A percentile compares a stretch with the other conserved stretches of the same genome.
Conservation (phyloP, 2,888 invertebrate species). For the Sminthurides aquaticus region DNA sequence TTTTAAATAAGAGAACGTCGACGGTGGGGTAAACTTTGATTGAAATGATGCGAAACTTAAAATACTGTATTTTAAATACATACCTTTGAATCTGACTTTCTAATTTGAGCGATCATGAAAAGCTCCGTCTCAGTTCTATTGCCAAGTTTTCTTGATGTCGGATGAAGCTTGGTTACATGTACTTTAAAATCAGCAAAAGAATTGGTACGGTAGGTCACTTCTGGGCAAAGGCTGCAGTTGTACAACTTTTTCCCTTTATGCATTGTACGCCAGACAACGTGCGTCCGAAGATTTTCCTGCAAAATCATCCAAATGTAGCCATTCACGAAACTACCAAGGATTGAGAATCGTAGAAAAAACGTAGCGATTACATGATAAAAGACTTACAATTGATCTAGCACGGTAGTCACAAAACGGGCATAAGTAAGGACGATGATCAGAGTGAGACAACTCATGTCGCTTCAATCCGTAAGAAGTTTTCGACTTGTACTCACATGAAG, state of each 20-base stretch:
- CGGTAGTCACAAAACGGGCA: conserved; percentile 15
- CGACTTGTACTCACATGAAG: neutral
- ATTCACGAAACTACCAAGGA: too few relatives aligned
- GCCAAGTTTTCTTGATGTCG: neutral
- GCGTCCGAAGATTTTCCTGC: conserved; percentile 19
- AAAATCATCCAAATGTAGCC: too few relatives aligned
- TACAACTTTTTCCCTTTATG: conserved; percentile 10
- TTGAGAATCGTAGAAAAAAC: too few relatives aligned
- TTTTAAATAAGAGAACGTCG: too few relatives aligned
- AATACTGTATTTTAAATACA: too few relatives aligned
- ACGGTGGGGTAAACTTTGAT: too few relatives aligned
- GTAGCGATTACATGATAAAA: too few relatives aligned
- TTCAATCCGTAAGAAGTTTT: conserved; percentile 5
- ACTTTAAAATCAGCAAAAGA: conserved; percentile 11
- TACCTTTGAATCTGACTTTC: conserved; percentile 7
- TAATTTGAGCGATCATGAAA: conserved; percentile 7
- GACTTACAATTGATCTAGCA: conserved; percentile 12
- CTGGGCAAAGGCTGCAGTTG: conserved; percentile 1
- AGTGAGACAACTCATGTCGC: conserved; percentile 8
- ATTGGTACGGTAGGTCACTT: neutral
- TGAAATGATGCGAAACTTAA: too few relatives aligned
- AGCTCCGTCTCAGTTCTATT: neutral
- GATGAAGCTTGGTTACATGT: conserved; percentile 7
- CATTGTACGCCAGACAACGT: conserved; percentile 9
- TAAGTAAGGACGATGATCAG: neutral